Percentiles rank a stretch among this genome's conserved stretches.
phyloP scores from a whole-genome alignment of 2,888 invertebrate genomes.

The Timandra comae region DNA sequence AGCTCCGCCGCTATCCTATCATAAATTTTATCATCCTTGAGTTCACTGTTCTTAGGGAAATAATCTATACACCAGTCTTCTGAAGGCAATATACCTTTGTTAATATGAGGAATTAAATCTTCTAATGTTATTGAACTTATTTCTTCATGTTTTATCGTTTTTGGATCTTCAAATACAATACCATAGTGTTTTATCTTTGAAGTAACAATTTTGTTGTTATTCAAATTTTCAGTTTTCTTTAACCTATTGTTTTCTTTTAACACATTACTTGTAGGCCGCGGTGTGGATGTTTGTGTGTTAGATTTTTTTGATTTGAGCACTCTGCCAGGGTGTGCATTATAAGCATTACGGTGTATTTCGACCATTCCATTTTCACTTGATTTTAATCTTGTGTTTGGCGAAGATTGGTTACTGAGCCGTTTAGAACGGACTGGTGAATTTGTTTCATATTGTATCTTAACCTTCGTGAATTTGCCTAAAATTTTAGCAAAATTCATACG shows the following conservation, averaged over 20 bases:
- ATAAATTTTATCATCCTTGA: constrained; percentile 68
- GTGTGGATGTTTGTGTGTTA: constrained; percentile 20
- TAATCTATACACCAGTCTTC: constrained; percentile 67
- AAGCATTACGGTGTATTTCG: constrained; percentile 46
- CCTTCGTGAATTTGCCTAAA: constrained; percentile 69
- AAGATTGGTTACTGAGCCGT: constrained; percentile 25
- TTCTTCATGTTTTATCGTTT: constrained; percentile 33
- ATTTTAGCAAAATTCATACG: constrained; percentile 72
- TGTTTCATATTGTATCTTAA: constrained; percentile 68
- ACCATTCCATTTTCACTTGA: constrained; percentile 71
- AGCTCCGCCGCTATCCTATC: constrained; percentile 70
- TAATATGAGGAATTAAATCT: constrained; percentile 49
- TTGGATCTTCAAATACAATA: constrained; percentile 54
- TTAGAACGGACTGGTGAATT: constrained; percentile 45
- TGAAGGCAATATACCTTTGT: constrained; percentile 54
- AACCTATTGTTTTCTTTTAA: constrained; percentile 60
- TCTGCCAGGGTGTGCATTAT: constrained; percentile 49
- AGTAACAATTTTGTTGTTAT: constrained; percentile 23
- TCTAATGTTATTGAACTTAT: constrained; percentile 41
- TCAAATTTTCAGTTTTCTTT: constrained; percentile 29
- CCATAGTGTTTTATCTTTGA: constrained; percentile 50
- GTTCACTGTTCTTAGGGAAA: constrained; percentile 58
- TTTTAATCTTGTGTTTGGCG: constrained; percentile 50
- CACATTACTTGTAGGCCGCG: constrained; percentile 42
- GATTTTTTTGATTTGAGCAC: no score